Evolutionary conservation across 2,113 vertebrate species (phyloP), one percentile per base, ranked within the genome.

Genomic region (Myrmophylax atrothorax): DNA sequence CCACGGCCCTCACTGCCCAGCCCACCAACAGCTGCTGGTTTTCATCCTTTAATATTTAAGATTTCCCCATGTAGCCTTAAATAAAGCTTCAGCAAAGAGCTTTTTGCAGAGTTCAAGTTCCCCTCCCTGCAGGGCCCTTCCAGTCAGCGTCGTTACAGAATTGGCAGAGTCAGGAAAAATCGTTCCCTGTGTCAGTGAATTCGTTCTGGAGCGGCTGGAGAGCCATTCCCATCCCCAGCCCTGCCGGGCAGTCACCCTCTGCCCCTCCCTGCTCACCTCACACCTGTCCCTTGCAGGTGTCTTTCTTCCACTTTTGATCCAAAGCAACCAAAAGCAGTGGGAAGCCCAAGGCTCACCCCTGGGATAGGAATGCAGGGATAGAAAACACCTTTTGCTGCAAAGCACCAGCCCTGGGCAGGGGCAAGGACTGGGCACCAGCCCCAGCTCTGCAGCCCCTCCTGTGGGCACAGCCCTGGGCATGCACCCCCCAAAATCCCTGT

Each of bases 141-240:
- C 22, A 85, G 87, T 72, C 37, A 2, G 80, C 8, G 1, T 16
- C 20, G 7, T 86, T 91, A 72, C 24, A 10, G 85, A 96, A 96
- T 63, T 66, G 94, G 93, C 85, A 80, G 84, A 84, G 74, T 94
- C 95, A 95, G 93, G 88, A 78, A 93, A 93, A 96, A 70, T 8
- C 37, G 31, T 75, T 96, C 87, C 89, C 83, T 29, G 74, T 87
- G 96, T 69, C 94, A 92, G 77, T 38, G 94, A 92, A 93, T 93
- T 85, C 40, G 14, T 73, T 40, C 42, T 12, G 10, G 76, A 87
- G 87, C 1, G 11, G 31, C 84, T 78, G 91, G 55, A 35, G 81
- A 77, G n/a, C 2, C 7, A 77, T 10, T 37, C 73, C 1, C 0
- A 12, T 49, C 1, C 2, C 67, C 1, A 7, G 7, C 5, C 0